Base-by-base conservation (phyloP, 2,113 vertebrate species). In the Poicephalus gulielmi region DNA sequence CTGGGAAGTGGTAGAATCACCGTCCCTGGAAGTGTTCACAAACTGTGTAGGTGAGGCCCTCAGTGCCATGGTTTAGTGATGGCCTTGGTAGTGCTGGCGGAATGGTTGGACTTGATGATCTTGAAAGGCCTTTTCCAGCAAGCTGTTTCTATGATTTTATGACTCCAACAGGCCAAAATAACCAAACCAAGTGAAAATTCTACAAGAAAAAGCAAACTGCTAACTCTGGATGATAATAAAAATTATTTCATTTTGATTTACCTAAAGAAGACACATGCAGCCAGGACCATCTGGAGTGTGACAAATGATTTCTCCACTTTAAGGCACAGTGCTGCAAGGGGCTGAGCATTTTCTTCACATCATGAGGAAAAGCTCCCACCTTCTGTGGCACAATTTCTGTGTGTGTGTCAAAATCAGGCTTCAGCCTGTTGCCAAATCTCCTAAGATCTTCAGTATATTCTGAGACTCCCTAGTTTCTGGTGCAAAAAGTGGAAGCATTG, bases 181-280 rank as follows among this genome's bases (percentile, higher is more conserved):
- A 35, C 13, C 20, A 59, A n/a, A 59, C 57, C 33, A 59, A 59
- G 33, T 59, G 19, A n/a, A 59, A 59, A 59, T 33, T 59, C 20
- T 22, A n/a, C 20, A 35, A 59, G 57, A 59, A n/a, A 59, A 59
- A 35, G 20, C 33, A 59, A 59, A n/a, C 7, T 23, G 33, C 20
- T 59, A n/a, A 35, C 13, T 59, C 33, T 23, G 20, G 13, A 15
- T 59, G 33, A 23, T 35, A 23, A 23, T 59, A n/a, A 59, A 92
- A 93, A 83, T 20, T 35, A 92, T 91, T 63, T 93, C 91, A 75
- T 52, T 62, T 80, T 79, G 82, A 88, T 90, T 37, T 86, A 86
- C 75, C 94, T 94, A 75, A 83, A 86, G 77, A 91, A 27, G 37
- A 60, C 13, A 66, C 37, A 63, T 20, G 14, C 11, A 71, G 33